These are phyloP conservation scores for Philopedon plagiatum DNA, from an alignment of 2,888 invertebrate species.

Conservation along the genomic window DNA sequence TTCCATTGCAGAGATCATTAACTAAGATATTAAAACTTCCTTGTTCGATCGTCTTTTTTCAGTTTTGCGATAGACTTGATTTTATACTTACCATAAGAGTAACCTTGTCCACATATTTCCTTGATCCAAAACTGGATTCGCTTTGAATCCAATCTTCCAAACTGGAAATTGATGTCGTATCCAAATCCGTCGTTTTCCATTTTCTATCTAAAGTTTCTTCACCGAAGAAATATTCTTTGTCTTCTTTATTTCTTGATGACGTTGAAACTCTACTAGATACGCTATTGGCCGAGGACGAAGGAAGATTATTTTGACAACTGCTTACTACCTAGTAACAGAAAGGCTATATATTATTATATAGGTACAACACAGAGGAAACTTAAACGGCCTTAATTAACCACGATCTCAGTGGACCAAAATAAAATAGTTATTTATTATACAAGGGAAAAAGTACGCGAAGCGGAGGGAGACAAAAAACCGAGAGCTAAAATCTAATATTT, in stretches of 20 bases:
- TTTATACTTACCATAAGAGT: slow-evolving; percentile 63
- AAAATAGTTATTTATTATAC: too few relatives aligned
- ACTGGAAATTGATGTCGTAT: slow-evolving; percentile 65
- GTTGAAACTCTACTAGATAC: slow-evolving; percentile 61
- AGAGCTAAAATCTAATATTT: too few relatives aligned
- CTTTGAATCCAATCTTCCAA: slow-evolving; percentile 66
- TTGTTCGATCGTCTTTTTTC: too few relatives aligned
- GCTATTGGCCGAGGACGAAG: slow-evolving; percentile 63
- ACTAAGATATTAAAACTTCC: too few relatives aligned
- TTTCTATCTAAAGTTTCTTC: slow-evolving; percentile 64
- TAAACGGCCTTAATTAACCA: too few relatives aligned
- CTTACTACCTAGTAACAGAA: slow-evolving; percentile 73
- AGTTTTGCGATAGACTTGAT: too few relatives aligned
- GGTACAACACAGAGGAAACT: too few relatives aligned
- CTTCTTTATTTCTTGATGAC: slow-evolving; percentile 62
- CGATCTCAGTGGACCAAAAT: too few relatives aligned
- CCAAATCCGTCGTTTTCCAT: slow-evolving; percentile 62
- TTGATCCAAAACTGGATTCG: slow-evolving; percentile 61
- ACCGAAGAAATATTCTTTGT: slow-evolving; percentile 65
- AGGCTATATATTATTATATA: too few relatives aligned
- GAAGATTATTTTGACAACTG: slow-evolving; percentile 75
- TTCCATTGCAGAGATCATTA: too few relatives aligned
- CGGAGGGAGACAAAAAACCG: too few relatives aligned
- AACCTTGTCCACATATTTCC: slow-evolving; percentile 65
- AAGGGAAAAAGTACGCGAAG: too few relatives aligned